Evolutionary conservation across 2,113 vertebrate species (phyloP), one percentile per base, ranked within the genome.

Genomic region (Tyrannus savana): DNA sequence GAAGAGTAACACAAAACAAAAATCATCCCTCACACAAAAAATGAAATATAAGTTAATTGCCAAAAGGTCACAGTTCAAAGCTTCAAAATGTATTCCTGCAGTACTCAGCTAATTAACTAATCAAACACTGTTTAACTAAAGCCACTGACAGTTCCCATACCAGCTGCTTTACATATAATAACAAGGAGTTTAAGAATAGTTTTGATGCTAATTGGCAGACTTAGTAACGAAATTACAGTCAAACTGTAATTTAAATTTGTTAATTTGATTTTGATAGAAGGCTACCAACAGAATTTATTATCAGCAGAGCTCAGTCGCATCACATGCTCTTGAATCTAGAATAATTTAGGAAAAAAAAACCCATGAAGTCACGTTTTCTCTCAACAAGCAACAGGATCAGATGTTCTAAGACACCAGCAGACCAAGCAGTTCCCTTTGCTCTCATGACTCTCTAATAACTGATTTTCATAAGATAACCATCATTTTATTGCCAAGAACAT

Each of bases 201-300:
- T 94, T 82, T 75, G 31, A 67, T 76, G 75, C 41, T 83, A 94
- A 83, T 14, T 91, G 84, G 35, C 60, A 74, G 47, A 30, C 52
- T 86, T 47, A 59, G 53, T 67, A 93, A 89, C 49, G 16, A 82
- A 58, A 83, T 91, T 91, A 76, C 64, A 84, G 67, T 58, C 41
- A 80, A 74, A 76, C 75, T 56, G 77, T 19, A 42, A 81, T 58
- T 78, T 58, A 14, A 77, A 82, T 89, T 58, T 5, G 39, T 82
- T 90, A 59, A 86, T 91, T 80, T 93, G 47, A 58, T 85, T 91
- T 82, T 73, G 66, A 85, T 28, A 74, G 63, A 81, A 87, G 41
- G 52, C 33, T 85, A 91, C 62, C 52, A 77, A 53, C 15, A 62
- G 37, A 79, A 66, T 67, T 68, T 46, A 82, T 44, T 49, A 79